Evolutionary conservation across 2,797 vertebrate species (phyloP).

Genomic region (Lophotriccus pileatus): DNA sequence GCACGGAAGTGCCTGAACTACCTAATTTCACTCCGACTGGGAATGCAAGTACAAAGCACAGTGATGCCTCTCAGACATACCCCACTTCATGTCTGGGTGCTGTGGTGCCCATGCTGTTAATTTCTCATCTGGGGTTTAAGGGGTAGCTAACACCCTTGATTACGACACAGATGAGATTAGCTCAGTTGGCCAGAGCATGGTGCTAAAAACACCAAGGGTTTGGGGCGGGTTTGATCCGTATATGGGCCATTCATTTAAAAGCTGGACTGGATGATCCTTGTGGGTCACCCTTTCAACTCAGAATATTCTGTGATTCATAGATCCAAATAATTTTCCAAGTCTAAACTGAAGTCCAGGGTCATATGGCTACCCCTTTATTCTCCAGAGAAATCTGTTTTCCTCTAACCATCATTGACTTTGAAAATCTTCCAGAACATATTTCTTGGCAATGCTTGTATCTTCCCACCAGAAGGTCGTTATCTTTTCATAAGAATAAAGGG

Average conservation of each 20-base stretch:
- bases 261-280: too few relatives aligned
- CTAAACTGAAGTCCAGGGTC: neutral
- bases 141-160: neutral
- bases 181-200: neutral
- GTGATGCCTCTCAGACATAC: neutral
- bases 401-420: neutral
- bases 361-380: neutral
- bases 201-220: neutral
- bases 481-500: neutral
- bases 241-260: neutral
- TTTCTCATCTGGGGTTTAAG: neutral
- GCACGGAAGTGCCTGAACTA: neutral
- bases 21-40: neutral
- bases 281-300: neutral
- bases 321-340: neutral
- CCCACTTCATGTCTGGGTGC: neutral
- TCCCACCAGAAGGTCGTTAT: slow-evolving; percentile 21
- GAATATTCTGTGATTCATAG: neutral
- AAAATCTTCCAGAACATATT: neutral
- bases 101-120: neutral
- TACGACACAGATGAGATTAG: neutral
- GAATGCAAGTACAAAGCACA: rapidly evolving
- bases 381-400: neutral
- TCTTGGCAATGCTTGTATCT: slow-evolving; percentile 16
- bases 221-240: neutral